phyloP scores from a whole-genome alignment of 1,140 invertebrate genomes.

The Caerostris extrusa region DNA sequence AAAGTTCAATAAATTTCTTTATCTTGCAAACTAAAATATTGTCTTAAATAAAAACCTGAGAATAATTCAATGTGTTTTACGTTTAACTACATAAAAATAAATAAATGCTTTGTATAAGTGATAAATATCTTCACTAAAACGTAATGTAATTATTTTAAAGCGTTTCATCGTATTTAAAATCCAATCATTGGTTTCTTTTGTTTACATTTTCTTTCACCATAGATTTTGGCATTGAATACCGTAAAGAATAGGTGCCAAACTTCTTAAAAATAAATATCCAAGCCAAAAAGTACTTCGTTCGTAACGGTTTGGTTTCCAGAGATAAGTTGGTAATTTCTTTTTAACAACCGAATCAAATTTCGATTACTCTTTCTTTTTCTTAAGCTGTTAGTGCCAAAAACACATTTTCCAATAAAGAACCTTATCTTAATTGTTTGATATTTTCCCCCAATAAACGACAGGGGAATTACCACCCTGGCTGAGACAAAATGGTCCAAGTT shows the following conservation, averaged over 20 bases:
- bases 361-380: conserved; percentile 53
- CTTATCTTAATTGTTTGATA: conserved; percentile 72
- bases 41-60: too few species aligned
- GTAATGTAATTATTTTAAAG: background rate
- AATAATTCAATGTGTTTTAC: too few species aligned
- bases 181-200: background rate
- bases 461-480: background rate
- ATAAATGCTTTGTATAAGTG: background rate
- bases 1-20: too few species aligned
- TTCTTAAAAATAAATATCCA: background rate
- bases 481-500: conserved; percentile 41
- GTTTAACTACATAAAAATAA: too few species aligned
- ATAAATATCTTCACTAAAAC: background rate
- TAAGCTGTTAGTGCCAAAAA: conserved; percentile 19
- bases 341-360: conserved; percentile 56
- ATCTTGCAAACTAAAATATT: too few species aligned
- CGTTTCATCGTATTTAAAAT: background rate
- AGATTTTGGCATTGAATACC: too few species aligned
- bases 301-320: background rate
- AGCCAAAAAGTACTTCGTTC: conserved; percentile 4
- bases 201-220: background rate
- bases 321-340: conserved; percentile 58
- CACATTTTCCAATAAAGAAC: conserved; percentile 64
- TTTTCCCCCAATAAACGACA: conserved; percentile 47
- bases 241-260: background rate